phyloP scores from a whole-genome alignment of 2,888 invertebrate genomes.

The Andrena haemorrhoa region DNA sequence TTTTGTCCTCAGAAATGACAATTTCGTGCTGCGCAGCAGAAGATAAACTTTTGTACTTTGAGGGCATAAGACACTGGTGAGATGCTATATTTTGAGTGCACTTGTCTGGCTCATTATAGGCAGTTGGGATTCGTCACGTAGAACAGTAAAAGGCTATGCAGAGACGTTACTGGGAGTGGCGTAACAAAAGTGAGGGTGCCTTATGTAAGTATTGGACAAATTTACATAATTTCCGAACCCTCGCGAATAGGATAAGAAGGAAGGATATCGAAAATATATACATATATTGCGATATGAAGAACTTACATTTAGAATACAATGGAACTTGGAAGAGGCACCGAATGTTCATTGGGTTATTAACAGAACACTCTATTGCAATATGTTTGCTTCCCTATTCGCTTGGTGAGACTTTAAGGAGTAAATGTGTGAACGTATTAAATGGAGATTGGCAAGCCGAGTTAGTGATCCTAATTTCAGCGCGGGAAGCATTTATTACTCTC shows the following conservation, averaged over 20 bases:
- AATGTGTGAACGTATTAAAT: not conserved
- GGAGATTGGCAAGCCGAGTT: not conserved
- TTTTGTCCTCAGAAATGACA: too few relatives aligned
- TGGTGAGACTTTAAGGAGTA: not conserved
- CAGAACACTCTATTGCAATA: not conserved
- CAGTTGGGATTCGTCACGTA: conserved; percentile 1
- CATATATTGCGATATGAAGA: not conserved
- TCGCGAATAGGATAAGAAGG: conserved; percentile 7
- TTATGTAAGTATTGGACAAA: conserved; percentile 6
- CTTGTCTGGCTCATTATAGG: not conserved
- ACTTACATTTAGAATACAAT: too few relatives aligned
- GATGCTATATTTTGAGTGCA: not conserved
- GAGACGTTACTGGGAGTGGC: conserved; percentile 9
- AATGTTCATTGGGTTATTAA: not conserved
- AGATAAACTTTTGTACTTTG: too few relatives aligned
- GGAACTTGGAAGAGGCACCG: too few relatives aligned
- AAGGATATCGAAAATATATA: not conserved
- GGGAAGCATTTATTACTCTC: not conserved
- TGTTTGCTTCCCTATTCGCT: not conserved
- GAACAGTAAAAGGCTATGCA: not conserved
- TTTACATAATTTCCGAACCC: conserved; percentile 41
- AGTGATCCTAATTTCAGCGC: not conserved
- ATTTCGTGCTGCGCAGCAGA: too few relatives aligned
- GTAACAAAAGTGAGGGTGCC: conserved; percentile 12
- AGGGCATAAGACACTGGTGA: not conserved